These are phyloP conservation scores for Encarsia formosa DNA, from an alignment of 2,888 invertebrate genomes.

Conservation along the genomic window DNA sequence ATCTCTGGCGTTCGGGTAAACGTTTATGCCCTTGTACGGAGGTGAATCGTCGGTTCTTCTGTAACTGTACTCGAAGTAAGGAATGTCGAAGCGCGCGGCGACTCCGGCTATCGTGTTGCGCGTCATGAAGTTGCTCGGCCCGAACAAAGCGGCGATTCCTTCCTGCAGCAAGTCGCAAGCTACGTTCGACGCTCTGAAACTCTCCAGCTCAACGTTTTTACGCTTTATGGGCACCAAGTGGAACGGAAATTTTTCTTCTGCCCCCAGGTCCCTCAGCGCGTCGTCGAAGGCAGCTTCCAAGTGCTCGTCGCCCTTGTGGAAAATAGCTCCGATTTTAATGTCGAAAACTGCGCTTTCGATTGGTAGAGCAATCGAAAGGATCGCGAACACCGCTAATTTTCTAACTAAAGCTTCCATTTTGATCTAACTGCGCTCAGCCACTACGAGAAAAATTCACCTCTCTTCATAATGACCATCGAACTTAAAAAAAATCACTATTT, in stretches of 20 bases:
- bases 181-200: background rate
- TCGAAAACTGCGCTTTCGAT: too few species aligned
- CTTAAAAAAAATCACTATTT: too few species aligned
- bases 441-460: too few species aligned
- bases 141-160: conserved; percentile 90
- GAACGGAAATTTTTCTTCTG: background rate
- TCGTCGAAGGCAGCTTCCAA: background rate
- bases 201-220: background rate
- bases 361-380: too few species aligned
- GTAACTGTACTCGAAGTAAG: conserved; percentile 78
- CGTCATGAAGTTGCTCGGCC: conserved; percentile 81
- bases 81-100: conserved; percentile 76
- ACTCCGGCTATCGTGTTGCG: conserved; percentile 82
- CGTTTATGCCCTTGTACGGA: conserved; percentile 55
- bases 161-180: conserved; percentile 81
- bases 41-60: conserved; percentile 55
- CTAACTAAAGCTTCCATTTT: too few species aligned
- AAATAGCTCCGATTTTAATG: conserved; percentile 1
- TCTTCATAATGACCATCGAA: too few species aligned
- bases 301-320: background rate
- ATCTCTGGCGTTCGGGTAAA: conserved; percentile 59
- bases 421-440: too few species aligned
- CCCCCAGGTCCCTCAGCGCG: background rate
- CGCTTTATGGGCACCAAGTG: background rate
- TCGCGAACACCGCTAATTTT: too few species aligned